A percentile compares a stretch with the other conserved stretches of the same genome.
phyloP scores from a whole-genome alignment of 2,888 invertebrate genomes.

The Holacanthella duospinosa region DNA sequence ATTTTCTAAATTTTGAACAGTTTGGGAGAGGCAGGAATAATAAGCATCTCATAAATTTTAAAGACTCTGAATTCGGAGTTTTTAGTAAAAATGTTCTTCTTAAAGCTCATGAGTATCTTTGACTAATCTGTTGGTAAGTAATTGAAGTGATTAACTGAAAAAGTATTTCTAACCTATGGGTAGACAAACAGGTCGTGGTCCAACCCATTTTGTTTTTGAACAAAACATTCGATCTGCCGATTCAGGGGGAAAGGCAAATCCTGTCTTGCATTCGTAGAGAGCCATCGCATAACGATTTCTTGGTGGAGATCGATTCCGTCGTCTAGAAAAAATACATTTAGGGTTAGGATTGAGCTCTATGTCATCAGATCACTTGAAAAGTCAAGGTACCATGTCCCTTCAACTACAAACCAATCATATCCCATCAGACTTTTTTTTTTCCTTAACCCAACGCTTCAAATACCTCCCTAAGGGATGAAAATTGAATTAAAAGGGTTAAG shows the following conservation, averaged over 20 bases:
- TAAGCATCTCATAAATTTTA: conserved; percentile 1
- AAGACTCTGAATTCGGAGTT: too few relatives aligned
- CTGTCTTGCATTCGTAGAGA: conserved; percentile 48
- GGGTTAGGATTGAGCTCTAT: not conserved
- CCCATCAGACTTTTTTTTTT: too few relatives aligned
- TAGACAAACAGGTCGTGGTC: conserved; percentile 47
- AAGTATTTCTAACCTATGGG: conserved; percentile 27
- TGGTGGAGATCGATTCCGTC: conserved; percentile 38
- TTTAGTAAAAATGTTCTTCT: too few relatives aligned
- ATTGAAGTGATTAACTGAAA: too few relatives aligned
- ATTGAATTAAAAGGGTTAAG: too few relatives aligned
- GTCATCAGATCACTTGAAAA: too few relatives aligned
- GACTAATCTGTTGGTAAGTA: too few relatives aligned
- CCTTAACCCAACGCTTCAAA: too few relatives aligned
- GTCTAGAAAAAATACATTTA: conserved; percentile 26
- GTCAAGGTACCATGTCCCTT: too few relatives aligned
- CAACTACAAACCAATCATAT: too few relatives aligned
- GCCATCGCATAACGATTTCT: conserved; percentile 49
- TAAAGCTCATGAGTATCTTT: too few relatives aligned
- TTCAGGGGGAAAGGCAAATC: conserved; percentile 45
- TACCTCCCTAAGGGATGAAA: too few relatives aligned
- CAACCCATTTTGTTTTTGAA: conserved; percentile 50
- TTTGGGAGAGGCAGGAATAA: not conserved
- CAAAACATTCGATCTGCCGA: conserved; percentile 49
- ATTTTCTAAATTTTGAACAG: not conserved